A percentile compares a stretch with the other conserved stretches of the same genome.
Evolutionary conservation across 2,888 invertebrate species (phyloP).

Genomic region (Ormyrus thymus): DNA sequence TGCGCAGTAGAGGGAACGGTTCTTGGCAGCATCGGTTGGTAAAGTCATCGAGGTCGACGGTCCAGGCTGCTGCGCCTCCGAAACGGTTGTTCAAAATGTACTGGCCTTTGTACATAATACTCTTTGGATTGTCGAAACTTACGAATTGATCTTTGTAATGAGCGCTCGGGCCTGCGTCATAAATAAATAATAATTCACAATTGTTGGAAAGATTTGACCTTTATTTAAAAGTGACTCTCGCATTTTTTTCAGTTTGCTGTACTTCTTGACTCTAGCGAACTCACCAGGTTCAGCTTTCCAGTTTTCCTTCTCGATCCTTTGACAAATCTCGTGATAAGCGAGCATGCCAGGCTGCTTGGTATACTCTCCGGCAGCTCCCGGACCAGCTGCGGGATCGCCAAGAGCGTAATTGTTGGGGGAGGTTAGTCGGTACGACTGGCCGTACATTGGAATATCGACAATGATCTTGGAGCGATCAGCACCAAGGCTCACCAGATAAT

Average conservation of each 20-base stretch:
- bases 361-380: constrained; percentile 87
- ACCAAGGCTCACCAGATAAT: constrained; percentile 84
- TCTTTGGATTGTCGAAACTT: constrained; percentile 89
- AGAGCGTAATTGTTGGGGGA: constrained; percentile 74
- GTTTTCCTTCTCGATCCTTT: constrained; percentile 74
- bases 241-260: too few relatives aligned
- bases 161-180: constrained; percentile 82
- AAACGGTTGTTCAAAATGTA: constrained; percentile 85
- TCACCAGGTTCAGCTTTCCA: constrained; percentile 67
- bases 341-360: constrained; percentile 92
- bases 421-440: constrained; percentile 86
- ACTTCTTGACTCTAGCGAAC: not conserved
- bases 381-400: constrained; percentile 82
- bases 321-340: constrained; percentile 90
- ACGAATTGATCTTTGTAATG: constrained; percentile 91
- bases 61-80: constrained; percentile 92
- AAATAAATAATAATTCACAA: not conserved
- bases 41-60: constrained; percentile 91
- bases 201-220: too few relatives aligned
- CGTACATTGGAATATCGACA: constrained; percentile 90
- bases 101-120: constrained; percentile 85
- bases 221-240: too few relatives aligned
- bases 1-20: constrained; percentile 85
- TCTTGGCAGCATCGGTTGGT: constrained; percentile 89
- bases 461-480: constrained; percentile 87